phyloP scores from a whole-genome alignment of 1,140 invertebrate genomes.

The Cotesia glomerata region DNA sequence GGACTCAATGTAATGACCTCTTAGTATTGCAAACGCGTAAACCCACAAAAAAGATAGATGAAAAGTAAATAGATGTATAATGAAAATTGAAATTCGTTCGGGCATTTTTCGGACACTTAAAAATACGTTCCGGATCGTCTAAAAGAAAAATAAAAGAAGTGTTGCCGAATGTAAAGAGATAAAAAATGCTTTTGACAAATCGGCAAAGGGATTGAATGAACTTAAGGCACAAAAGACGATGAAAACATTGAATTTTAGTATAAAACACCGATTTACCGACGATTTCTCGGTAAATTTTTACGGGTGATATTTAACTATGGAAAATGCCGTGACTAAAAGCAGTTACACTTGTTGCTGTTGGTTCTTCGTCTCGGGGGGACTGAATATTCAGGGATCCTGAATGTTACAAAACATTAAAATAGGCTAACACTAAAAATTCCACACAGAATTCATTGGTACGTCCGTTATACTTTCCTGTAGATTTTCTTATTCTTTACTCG shows the following conservation, averaged over 20 bases:
- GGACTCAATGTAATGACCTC: background rate
- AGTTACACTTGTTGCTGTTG: slow-evolving; percentile 44
- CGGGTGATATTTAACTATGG: slow-evolving; percentile 1
- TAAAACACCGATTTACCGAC: slow-evolving; percentile 16
- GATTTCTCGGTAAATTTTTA: slow-evolving; percentile 29
- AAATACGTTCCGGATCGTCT: too few species aligned
- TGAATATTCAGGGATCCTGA: slow-evolving; percentile 7
- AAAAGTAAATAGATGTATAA: too few species aligned
- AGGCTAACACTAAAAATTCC: background rate
- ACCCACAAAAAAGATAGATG: too few species aligned
- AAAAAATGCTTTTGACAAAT: background rate
- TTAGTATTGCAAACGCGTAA: background rate
- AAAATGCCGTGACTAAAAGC: slow-evolving; percentile 32
- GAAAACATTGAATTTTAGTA: background rate
- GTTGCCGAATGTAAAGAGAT: too few species aligned
- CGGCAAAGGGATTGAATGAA: background rate
- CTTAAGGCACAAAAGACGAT: background rate
- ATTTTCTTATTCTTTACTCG: too few species aligned
- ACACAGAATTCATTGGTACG: too few species aligned
- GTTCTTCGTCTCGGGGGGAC: too few species aligned
- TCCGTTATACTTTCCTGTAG: too few species aligned
- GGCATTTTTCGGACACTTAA: too few species aligned
- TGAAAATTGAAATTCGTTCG: too few species aligned
- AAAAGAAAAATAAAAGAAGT: too few species aligned
- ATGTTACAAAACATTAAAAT: background rate